Evolutionary conservation across 2,888 invertebrate genomes (phyloP).

Genomic region (Caenorhabditis afra): DNA sequence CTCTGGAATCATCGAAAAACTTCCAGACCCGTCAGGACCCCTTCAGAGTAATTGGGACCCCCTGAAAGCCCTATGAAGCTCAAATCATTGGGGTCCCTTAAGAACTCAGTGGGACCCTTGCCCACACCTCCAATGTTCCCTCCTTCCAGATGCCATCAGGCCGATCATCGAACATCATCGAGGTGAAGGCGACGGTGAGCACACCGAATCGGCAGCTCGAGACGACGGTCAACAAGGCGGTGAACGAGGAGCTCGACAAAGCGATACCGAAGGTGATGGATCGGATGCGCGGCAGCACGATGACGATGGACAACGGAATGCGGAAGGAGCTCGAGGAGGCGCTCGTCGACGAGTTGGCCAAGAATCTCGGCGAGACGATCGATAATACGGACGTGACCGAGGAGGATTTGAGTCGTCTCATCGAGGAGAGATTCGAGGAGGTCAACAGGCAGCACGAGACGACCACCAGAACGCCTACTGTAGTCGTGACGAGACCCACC

Average conservation of each 20-base stretch:
- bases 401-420: conserved; percentile 58
- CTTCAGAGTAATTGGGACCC: no score
- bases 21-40: no score
- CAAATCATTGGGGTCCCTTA: no score
- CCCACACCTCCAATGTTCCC: no score
- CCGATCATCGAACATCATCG: conserved; percentile 71
- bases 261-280: conserved; percentile 71
- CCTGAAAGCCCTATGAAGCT: no score
- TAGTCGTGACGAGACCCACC: conserved; percentile 23
- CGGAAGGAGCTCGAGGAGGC: conserved; percentile 67
- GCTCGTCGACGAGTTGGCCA: conserved; percentile 65
- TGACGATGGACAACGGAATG: conserved; percentile 61
- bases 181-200: conserved; percentile 69
- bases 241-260: conserved; percentile 64
- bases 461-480: conserved; percentile 27
- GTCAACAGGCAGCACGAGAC: conserved; percentile 19
- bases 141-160: no score
- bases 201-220: conserved; percentile 64
- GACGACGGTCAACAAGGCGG: conserved; percentile 61
- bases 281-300: conserved; percentile 58
- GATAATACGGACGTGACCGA: conserved; percentile 62
- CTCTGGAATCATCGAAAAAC: no score
- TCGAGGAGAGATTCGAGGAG: conserved; percentile 64
- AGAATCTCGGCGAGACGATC: conserved; percentile 65
- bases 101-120: no score